Evolutionary conservation across 2,797 vertebrate species (phyloP).

Genomic region (Chelidonichthys spinosus): DNA sequence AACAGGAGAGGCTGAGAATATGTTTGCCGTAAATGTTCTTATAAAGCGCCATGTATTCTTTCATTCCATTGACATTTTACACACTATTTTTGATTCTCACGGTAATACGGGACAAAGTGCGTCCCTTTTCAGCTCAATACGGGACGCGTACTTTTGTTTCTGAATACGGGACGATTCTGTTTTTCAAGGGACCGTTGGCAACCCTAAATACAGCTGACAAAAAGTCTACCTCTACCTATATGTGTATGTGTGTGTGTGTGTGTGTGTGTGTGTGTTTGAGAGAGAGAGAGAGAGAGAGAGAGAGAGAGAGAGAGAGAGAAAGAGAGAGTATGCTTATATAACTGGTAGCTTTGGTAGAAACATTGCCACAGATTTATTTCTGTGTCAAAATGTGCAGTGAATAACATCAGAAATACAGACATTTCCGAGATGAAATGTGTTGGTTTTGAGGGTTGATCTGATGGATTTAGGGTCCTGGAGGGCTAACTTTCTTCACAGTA

Average conservation of each 20-base stretch:
- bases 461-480: conserved; percentile 37
- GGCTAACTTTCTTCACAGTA: conserved; percentile 28
- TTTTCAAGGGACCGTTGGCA: too few relatives aligned
- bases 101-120: too few relatives aligned
- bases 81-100: too few relatives aligned
- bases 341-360: conserved; percentile 8
- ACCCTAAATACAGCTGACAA: not conserved
- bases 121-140: too few relatives aligned
- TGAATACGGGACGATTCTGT: too few relatives aligned
- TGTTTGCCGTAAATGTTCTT: too few relatives aligned
- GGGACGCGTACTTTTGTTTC: too few relatives aligned
- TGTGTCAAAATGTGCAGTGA: conserved; percentile 14
- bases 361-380: conserved; percentile 27
- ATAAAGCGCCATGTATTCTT: too few relatives aligned
- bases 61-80: too few relatives aligned
- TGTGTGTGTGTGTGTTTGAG: not conserved
- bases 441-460: conserved; percentile 11
- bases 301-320: not conserved
- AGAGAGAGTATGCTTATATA: not conserved
- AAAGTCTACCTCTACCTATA: not conserved
- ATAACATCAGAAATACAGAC: not conserved
- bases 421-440: conserved; percentile 5
- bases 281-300: too few relatives aligned
- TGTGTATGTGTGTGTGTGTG: not conserved
- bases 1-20: too few relatives aligned